phyloP scores from a whole-genome alignment of 2,888 invertebrate genomes.

The Dioctria rufipes region DNA sequence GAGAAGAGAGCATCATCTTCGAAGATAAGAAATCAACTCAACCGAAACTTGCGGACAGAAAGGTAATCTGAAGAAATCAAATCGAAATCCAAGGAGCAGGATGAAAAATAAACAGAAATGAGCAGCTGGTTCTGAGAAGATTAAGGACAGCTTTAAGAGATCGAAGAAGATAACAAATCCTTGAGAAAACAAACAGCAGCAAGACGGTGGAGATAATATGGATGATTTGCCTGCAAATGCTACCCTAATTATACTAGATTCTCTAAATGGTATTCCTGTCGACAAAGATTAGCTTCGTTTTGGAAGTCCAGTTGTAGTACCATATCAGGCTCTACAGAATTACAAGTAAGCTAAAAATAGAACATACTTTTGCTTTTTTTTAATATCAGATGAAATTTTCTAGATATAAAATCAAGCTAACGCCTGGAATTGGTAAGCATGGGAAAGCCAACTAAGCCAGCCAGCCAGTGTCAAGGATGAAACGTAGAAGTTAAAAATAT shows the following conservation, averaged over 20 bases:
- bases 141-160: too few species aligned
- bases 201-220: slow-evolving; percentile 63
- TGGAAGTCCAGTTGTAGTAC: slow-evolving; percentile 95
- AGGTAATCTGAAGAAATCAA: slow-evolving; percentile 93
- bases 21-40: slow-evolving; percentile 67
- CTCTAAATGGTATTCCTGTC: slow-evolving; percentile 87
- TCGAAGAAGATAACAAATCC: too few species aligned
- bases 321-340: slow-evolving; percentile 88
- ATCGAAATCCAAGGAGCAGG: slow-evolving; percentile 96
- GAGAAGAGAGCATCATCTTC: slow-evolving; percentile 59
- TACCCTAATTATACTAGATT: slow-evolving; percentile 82
- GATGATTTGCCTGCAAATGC: slow-evolving; percentile 73
- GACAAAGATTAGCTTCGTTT: slow-evolving; percentile 86
- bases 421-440: slow-evolving; percentile 93
- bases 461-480: slow-evolving; percentile 95
- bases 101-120: slow-evolving; percentile 91
- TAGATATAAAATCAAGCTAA: slow-evolving; percentile 95
- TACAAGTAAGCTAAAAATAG: slow-evolving; percentile 80
- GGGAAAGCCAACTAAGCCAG: slow-evolving; percentile 96
- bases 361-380: slow-evolving; percentile 5
- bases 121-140: slow-evolving; percentile 65
- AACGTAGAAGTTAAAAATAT: slow-evolving; percentile 89
- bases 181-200: slow-evolving; percentile 58
- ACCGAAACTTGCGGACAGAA: slow-evolving; percentile 85
- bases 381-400: slow-evolving; percentile 56